Percentiles rank a stretch among this genome's conserved stretches.
Conservation (phyloP, 2,113 vertebrate genomes). For the Grus americana region DNA sequence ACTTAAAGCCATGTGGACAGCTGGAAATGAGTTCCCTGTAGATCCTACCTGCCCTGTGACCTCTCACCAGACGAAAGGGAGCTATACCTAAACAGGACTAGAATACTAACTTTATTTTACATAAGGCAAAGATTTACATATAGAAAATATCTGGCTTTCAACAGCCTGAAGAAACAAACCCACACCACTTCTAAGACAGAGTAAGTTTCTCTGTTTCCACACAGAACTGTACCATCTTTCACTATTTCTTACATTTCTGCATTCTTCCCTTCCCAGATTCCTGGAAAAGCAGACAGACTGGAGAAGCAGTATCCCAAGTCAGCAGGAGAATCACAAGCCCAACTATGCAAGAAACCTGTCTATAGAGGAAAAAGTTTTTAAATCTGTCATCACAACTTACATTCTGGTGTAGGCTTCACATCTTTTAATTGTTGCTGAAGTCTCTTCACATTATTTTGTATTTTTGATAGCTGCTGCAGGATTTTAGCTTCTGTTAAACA, state of each 20-base stretch:
- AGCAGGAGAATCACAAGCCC: background rate
- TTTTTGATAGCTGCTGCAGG: slow-evolving; percentile 84
- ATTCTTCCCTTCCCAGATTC: background rate
- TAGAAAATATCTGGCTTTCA: background rate
- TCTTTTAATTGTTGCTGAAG: slow-evolving; percentile 86
- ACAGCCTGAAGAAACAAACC: background rate
- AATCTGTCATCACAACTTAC: slow-evolving; percentile 70
- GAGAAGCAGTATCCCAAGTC: background rate
- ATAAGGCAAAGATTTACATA: background rate
- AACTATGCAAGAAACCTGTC: background rate
- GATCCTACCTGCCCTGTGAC: background rate
- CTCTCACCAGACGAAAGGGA: background rate
- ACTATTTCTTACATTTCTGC: background rate
- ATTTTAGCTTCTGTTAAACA: slow-evolving; percentile 77
- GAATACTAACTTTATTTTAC: background rate
- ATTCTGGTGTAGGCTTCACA: slow-evolving; percentile 82
- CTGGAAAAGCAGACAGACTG: background rate
- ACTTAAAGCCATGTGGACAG: background rate
- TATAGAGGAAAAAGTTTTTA: background rate
- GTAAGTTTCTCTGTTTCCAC: background rate
- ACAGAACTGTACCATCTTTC: background rate
- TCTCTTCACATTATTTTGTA: slow-evolving; percentile 80
- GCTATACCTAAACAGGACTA: background rate
- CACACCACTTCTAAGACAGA: background rate
- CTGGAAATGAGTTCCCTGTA: background rate